Percentiles rank a stretch among this genome's conserved stretches.
Conservation (phyloP, 1,140 invertebrate species). For the Caenorhabditis tropicalis region DNA sequence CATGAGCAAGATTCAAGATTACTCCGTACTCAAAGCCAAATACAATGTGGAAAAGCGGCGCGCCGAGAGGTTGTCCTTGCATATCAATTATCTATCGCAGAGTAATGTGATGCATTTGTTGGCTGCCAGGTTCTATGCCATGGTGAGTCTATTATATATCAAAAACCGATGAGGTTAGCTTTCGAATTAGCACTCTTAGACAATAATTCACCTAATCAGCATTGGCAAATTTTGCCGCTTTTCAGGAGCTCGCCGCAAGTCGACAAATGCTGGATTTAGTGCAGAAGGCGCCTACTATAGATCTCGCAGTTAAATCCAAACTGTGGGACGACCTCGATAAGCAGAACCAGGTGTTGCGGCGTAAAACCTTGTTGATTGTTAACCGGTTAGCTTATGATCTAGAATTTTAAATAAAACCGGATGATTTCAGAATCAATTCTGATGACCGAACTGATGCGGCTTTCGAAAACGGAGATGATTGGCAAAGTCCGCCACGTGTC, state of each 20-base stretch:
- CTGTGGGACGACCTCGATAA: slow-evolving; percentile 19
- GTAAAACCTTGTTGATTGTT: background rate
- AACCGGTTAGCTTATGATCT: slow-evolving; percentile 12
- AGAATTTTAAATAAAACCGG: too few relatives aligned
- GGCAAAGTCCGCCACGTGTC: slow-evolving; percentile 15
- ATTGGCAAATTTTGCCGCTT: background rate
- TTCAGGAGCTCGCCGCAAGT: slow-evolving; percentile 9
- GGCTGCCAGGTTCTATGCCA: background rate
- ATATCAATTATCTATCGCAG: slow-evolving; percentile 1
- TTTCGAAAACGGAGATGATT: background rate
- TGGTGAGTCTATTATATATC: background rate
- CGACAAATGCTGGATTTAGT: slow-evolving; percentile 34
- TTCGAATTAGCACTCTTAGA: too few relatives aligned
- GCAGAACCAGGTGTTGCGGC: slow-evolving; percentile 5
- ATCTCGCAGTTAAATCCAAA: slow-evolving; percentile 3
- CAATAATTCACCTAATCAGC: too few relatives aligned
- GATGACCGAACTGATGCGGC: background rate
- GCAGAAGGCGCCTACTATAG: background rate
- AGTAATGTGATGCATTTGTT: slow-evolving; percentile 4
- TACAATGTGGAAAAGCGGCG: slow-evolving; percentile 7
- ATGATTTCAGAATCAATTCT: slow-evolving; percentile 3
- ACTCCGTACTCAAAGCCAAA: background rate
- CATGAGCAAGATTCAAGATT: background rate
- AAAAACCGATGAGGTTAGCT: background rate
- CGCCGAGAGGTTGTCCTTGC: background rate